These are phyloP conservation scores for Cardiocondyla obscurior DNA, from an alignment of 1,140 invertebrate genomes.

Conservation along the genomic window DNA sequence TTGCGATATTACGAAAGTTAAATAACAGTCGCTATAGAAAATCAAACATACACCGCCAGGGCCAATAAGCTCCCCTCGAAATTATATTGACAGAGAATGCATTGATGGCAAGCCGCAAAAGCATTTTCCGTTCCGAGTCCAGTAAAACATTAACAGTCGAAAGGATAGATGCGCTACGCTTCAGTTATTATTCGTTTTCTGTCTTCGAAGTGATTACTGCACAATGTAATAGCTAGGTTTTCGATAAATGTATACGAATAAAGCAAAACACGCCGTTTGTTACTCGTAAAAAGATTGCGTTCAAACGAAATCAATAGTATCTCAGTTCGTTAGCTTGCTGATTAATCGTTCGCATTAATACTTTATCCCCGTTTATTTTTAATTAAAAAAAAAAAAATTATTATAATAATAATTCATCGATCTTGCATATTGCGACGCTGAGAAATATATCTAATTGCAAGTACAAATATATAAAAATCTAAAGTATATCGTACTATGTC, in stretches of 20 bases:
- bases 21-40: constrained; percentile 45
- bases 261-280: constrained; percentile 24
- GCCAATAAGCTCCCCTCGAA: constrained; percentile 43
- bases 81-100: constrained; percentile 50
- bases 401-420: neutral
- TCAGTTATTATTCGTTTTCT: neutral
- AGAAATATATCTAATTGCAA: neutral
- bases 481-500: neutral
- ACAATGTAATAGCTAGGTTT: constrained; percentile 14
- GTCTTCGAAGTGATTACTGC: constrained; percentile 11
- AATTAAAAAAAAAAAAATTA: too few relatives aligned
- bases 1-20: constrained; percentile 48
- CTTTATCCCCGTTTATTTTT: neutral
- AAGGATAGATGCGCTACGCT: neutral
- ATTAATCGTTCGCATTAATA: constrained; percentile 27
- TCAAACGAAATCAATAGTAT: constrained; percentile 39
- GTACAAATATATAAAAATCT: neutral
- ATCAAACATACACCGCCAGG: constrained; percentile 39
- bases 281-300: neutral
- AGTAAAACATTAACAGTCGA: constrained; percentile 32
- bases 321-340: constrained; percentile 8
- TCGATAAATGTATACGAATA: constrained; percentile 25
- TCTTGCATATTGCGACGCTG: neutral
- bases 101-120: constrained; percentile 35
- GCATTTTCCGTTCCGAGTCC: constrained; percentile 39